Evolutionary conservation across 2,888 invertebrate species (phyloP).

Genomic region (Ectemnius lituratus): DNA sequence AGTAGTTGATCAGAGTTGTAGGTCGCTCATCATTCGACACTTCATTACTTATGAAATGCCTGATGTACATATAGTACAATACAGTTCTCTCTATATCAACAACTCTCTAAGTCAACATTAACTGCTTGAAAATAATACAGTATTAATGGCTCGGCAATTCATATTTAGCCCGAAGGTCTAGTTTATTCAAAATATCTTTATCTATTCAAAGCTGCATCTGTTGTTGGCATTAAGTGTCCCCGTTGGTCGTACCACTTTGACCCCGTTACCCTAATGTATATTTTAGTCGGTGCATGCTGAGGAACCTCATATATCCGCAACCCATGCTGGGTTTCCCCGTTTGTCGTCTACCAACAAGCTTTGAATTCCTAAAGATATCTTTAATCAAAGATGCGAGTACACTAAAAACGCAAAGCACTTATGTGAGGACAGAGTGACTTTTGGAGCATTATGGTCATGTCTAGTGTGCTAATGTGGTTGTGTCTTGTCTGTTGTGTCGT

Average conservation of each 20-base stretch:
- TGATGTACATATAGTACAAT: constrained; percentile 6
- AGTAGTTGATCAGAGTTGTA: neutral
- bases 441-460: constrained; percentile 73
- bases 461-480: constrained; percentile 79
- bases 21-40: too few species aligned
- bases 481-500: constrained; percentile 83
- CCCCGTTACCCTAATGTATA: too few species aligned
- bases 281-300: too few species aligned
- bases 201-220: constrained; percentile 20
- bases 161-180: constrained; percentile 63
- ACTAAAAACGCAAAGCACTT: constrained; percentile 46
- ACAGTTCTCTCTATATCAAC: constrained; percentile 17
- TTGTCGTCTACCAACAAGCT: constrained; percentile 24
- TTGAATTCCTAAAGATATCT: constrained; percentile 56
- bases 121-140: constrained; percentile 53
- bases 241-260: constrained; percentile 4
- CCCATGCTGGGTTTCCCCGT: too few species aligned
- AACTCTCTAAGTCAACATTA: constrained; percentile 29
- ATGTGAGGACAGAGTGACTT: constrained; percentile 68
- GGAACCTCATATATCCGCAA: too few species aligned
- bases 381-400: constrained; percentile 54
- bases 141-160: constrained; percentile 70
- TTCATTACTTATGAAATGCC: too few species aligned
- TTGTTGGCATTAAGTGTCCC: constrained; percentile 13
- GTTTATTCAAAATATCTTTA: constrained; percentile 51